A percentile compares a stretch with the other conserved stretches of the same genome.
Evolutionary conservation across 1,140 invertebrate species (phyloP).

Genomic region (Drosophila simulans): DNA sequence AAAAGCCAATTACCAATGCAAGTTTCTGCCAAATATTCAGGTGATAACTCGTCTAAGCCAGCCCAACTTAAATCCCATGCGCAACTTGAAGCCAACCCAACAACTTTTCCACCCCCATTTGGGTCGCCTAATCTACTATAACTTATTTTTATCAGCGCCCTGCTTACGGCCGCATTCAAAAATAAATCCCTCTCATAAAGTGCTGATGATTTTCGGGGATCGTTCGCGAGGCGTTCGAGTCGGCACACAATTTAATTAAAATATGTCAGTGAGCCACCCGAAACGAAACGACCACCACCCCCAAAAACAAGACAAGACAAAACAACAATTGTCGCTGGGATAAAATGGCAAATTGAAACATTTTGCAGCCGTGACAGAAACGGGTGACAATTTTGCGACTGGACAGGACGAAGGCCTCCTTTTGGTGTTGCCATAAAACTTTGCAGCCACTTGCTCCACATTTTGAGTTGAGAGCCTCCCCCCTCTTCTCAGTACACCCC

Average conservation of each 20-base stretch:
- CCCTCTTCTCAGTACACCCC: not conserved
- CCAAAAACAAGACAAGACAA: conserved; percentile 22
- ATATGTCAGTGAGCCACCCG: conserved; percentile 58
- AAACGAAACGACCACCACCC: conserved; percentile 6
- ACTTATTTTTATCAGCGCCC: conserved; percentile 7
- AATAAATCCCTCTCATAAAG: conserved; percentile 35
- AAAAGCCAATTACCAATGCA: no score
- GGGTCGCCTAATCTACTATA: conserved; percentile 1
- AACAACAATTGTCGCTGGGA: conserved; percentile 64
- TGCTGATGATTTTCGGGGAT: conserved; percentile 32
- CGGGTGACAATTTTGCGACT: conserved; percentile 46
- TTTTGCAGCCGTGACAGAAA: conserved; percentile 56
- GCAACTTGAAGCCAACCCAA: not conserved
- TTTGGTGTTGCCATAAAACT: conserved; percentile 74
- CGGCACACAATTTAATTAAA: conserved; percentile 80
- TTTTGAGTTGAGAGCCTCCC: conserved; percentile 34
- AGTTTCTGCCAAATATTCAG: not conserved
- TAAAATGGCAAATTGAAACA: conserved; percentile 79
- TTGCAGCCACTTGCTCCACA: conserved; percentile 80
- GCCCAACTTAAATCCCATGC: not conserved
- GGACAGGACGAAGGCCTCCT: conserved; percentile 42
- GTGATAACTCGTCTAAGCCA: not conserved
- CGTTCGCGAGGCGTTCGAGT: conserved; percentile 13
- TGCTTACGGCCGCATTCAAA: not conserved
- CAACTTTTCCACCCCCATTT: not conserved